Conservation (phyloP, 2,113 vertebrate species). For the pig (Sus scrofa) region DNA sequence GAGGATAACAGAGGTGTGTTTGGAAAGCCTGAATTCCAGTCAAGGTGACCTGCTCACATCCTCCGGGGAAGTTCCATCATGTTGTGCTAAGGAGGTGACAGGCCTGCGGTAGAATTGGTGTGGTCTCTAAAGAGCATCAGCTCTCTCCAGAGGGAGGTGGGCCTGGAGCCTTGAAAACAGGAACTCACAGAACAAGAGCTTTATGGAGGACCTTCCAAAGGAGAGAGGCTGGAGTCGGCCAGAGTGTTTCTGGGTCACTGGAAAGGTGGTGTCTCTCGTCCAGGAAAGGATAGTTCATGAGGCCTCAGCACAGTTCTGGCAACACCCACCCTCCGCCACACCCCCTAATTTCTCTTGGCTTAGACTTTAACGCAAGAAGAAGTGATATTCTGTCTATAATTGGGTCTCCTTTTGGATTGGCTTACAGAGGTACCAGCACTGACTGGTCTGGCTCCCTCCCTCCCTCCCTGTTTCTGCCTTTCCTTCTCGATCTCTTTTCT, state of each 20-base stretch:
- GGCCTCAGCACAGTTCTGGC: not conserved
- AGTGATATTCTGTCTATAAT: not conserved
- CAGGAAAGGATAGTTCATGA: not conserved
- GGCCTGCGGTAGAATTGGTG: rapidly evolving
- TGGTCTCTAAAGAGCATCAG: too few relatives aligned
- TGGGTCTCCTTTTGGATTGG: not conserved
- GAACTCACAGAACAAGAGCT: not conserved
- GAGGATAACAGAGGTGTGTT: not conserved
- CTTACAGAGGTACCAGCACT: not conserved
- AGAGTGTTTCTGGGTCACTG: not conserved
- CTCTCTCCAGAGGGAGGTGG: not conserved
- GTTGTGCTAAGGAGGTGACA: not conserved
- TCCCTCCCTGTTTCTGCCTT: too few relatives aligned
- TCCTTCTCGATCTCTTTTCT: too few relatives aligned
- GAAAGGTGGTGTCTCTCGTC: not conserved
- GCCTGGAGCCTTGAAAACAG: not conserved
- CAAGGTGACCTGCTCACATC: not conserved
- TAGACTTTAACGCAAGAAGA: not conserved
- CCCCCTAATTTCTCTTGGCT: not conserved
- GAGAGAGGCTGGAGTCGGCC: not conserved
- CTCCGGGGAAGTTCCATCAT: not conserved
- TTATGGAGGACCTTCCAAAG: not conserved
- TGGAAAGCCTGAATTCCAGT: not conserved
- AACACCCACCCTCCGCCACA: not conserved
- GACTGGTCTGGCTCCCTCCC: not conserved